These are phyloP conservation scores for Crocallis elinguaria DNA, from an alignment of 2,888 invertebrate genomes.

Conservation along the genomic window DNA sequence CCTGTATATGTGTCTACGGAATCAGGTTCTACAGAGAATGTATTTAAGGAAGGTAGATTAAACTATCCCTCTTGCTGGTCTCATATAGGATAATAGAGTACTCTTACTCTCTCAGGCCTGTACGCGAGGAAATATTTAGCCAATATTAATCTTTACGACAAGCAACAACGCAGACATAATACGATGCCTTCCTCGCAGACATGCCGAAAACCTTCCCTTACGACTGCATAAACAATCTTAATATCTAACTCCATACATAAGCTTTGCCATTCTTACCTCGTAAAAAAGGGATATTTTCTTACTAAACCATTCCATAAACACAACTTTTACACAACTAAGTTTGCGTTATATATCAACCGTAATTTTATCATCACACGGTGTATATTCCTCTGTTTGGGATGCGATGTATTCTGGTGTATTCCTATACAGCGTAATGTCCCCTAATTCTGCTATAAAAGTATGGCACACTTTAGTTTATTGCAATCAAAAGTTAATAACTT, in stretches of 20 bases:
- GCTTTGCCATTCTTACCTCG: conserved; percentile 76
- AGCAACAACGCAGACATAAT: conserved; percentile 19
- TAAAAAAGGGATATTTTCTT: conserved; percentile 81
- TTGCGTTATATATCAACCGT: conserved; percentile 34
- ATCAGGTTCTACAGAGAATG: too few relatives aligned
- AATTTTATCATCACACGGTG: conserved; percentile 34
- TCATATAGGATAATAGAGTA: neutral
- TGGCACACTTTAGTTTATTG: conserved; percentile 78
- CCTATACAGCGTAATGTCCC: conserved; percentile 60
- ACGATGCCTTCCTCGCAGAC: conserved; percentile 32
- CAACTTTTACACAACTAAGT: conserved; percentile 49
- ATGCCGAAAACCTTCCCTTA: conserved; percentile 46
- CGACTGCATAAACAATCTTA: conserved; percentile 71
- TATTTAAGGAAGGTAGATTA: neutral
- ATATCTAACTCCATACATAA: conserved; percentile 73
- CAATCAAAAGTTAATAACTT: conserved; percentile 78
- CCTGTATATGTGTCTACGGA: too few relatives aligned
- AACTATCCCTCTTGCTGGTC: neutral
- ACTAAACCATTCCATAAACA: conserved; percentile 77
- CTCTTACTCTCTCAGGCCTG: neutral
- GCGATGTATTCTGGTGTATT: conserved; percentile 31
- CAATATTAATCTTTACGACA: conserved; percentile 19
- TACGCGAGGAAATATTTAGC: conserved; percentile 3
- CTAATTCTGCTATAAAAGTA: conserved; percentile 79
- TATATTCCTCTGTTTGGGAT: conserved; percentile 21